Conservation (phyloP, 2,797 vertebrate species). For the Pipistrellus nathusii region DNA sequence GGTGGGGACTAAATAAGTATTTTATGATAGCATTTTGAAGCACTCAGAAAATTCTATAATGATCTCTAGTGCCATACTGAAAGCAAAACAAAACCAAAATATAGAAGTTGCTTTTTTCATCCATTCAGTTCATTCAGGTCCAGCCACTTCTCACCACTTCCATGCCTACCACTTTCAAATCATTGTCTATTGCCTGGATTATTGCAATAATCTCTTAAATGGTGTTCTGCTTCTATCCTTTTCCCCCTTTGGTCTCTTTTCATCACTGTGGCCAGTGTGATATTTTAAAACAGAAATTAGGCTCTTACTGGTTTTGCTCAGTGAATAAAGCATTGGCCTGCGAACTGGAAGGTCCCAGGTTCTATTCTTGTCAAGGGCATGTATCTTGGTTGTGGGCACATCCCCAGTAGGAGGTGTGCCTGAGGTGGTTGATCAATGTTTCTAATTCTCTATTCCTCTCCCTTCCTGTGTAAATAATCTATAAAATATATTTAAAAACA, state of each 20-base stretch:
- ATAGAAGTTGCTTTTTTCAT: not conserved
- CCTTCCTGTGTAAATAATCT: no score
- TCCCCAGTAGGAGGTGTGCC: no score
- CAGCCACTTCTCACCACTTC: not conserved
- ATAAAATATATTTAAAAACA: no score
- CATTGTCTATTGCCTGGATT: not conserved
- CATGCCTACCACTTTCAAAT: not conserved
- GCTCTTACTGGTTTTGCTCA: no score
- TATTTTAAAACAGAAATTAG: slow-evolving; percentile 22
- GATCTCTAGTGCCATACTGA: not conserved
- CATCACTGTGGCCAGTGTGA: not conserved
- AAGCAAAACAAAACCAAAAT: not conserved
- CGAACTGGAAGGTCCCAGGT: no score
- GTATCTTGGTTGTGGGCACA: no score
- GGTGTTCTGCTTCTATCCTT: not conserved
- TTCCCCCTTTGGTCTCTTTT: not conserved
- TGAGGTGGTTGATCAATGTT: no score
- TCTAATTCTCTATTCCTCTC: no score
- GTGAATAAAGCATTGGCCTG: no score
- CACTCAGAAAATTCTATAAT: not conserved
- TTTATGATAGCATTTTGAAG: slow-evolving; percentile 39
- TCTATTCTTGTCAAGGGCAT: no score
- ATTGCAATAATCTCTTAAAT: not conserved
- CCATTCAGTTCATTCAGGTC: not conserved
- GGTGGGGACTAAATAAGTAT: not conserved